Conservation (phyloP, 2,113 vertebrate species). For the Microtus ochrogaster region DNA sequence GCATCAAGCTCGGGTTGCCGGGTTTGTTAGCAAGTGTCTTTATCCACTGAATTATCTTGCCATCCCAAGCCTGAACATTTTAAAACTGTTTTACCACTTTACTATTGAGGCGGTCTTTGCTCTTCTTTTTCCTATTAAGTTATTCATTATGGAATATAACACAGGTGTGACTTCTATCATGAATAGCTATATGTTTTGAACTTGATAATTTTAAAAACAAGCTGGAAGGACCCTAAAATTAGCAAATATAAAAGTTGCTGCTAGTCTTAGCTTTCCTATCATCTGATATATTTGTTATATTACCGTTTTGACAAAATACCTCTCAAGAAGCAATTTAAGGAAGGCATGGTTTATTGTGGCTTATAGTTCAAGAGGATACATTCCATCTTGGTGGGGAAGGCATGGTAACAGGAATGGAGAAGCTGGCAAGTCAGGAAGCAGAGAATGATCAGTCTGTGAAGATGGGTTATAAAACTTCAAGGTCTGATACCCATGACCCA, state of each 20-base stretch:
- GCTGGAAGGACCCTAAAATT: not conserved
- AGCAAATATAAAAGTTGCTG: not conserved
- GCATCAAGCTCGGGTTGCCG: not conserved
- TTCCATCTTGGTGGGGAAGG: not conserved
- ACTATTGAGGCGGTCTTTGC: not conserved
- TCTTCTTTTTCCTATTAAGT: not conserved
- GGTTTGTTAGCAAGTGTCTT: not conserved
- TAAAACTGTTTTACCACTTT: not conserved
- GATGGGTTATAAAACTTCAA: not conserved
- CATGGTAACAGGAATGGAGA: not conserved
- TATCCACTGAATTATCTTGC: not conserved
- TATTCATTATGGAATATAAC: slow-evolving; percentile 38
- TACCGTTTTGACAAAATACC: not conserved
- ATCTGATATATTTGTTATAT: not conserved
- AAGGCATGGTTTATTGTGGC: not conserved
- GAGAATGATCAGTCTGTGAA: not conserved
- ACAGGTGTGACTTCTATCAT: not conserved
- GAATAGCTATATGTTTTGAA: not conserved
- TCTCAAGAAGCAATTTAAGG: not conserved
- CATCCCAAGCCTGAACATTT: not conserved
- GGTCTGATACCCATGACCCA: not conserved
- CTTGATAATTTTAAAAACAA: not conserved
- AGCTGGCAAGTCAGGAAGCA: not conserved
- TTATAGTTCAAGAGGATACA: not conserved
- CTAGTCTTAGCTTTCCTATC: not conserved